phyloP scores from a whole-genome alignment of 2,113 vertebrate genomes.

The Phylloscopus trochilus region DNA sequence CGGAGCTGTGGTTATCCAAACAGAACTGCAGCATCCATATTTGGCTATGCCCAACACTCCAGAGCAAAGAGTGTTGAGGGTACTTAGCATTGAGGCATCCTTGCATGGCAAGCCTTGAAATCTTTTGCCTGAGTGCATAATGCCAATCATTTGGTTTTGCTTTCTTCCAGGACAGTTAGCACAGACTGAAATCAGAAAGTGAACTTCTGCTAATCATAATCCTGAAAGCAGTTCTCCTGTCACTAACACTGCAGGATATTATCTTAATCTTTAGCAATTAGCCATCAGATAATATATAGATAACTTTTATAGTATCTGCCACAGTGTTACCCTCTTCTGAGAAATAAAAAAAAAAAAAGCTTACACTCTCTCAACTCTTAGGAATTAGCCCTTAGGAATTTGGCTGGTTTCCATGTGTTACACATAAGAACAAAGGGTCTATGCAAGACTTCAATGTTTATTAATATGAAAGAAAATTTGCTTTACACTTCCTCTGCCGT shows the following conservation, averaged over 20 bases:
- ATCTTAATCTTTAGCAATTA: neutral
- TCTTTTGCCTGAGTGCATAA: neutral
- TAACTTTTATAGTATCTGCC: neutral
- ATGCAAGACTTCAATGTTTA: neutral
- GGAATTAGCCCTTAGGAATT: neutral
- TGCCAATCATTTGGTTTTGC: neutral
- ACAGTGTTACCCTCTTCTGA: neutral
- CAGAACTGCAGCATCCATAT: neutral
- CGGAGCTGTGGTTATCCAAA: neutral
- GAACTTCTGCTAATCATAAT: neutral
- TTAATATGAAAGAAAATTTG: neutral
- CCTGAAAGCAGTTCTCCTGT: neutral
- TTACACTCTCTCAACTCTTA: neutral
- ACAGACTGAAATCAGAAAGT: neutral
- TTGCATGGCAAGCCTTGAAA: neutral
- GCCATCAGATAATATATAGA: neutral
- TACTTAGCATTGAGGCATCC: neutral
- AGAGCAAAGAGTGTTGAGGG: neutral
- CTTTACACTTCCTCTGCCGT: neutral
- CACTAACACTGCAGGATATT: neutral
- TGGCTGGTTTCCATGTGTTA: neutral
- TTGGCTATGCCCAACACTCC: neutral
- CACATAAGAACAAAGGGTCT: neutral
- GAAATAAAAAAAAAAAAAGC: neutral
- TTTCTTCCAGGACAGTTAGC: neutral